These are phyloP conservation scores for Halesus radiatus DNA, from an alignment of 1,140 invertebrate genomes.

Conservation along the genomic window DNA sequence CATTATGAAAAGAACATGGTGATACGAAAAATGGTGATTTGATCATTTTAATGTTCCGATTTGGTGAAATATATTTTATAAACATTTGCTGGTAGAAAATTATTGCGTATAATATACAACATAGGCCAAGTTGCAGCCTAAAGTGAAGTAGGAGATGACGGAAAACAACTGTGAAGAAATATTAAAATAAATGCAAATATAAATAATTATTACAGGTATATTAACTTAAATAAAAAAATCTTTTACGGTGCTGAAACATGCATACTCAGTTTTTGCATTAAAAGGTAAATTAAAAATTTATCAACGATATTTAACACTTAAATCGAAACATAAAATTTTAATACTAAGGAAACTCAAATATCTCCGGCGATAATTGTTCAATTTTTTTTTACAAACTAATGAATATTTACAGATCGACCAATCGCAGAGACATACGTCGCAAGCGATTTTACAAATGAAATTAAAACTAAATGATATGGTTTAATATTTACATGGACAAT, in stretches of 20 bases:
- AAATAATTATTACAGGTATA: not conserved
- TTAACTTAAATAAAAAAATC: not conserved
- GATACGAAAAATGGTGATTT: too few relatives aligned
- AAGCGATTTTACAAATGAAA: not conserved
- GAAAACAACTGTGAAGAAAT: not conserved
- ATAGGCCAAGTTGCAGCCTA: too few relatives aligned
- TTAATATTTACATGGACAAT: conserved; percentile 9
- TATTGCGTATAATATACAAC: too few relatives aligned
- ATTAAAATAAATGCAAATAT: conserved; percentile 30
- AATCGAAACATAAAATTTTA: not conserved
- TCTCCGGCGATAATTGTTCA: not conserved
- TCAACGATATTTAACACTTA: conserved; percentile 36
- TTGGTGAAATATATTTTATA: too few relatives aligned
- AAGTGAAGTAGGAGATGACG: too few relatives aligned
- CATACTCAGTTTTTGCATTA: not conserved
- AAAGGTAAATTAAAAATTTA: conserved; percentile 23
- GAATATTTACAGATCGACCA: conserved; percentile 13
- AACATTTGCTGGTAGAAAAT: too few relatives aligned
- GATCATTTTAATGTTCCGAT: too few relatives aligned
- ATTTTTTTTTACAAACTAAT: not conserved
- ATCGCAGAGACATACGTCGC: too few relatives aligned
- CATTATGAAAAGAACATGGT: too few relatives aligned
- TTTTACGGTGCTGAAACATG: conserved; percentile 6
- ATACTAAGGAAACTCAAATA: conserved; percentile 31
- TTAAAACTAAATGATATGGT: conserved; percentile 1